Evolutionary conservation across 2,113 vertebrate genomes (phyloP), one percentile per base, ranked within the genome.

Genomic region (Malurus elegans): DNA sequence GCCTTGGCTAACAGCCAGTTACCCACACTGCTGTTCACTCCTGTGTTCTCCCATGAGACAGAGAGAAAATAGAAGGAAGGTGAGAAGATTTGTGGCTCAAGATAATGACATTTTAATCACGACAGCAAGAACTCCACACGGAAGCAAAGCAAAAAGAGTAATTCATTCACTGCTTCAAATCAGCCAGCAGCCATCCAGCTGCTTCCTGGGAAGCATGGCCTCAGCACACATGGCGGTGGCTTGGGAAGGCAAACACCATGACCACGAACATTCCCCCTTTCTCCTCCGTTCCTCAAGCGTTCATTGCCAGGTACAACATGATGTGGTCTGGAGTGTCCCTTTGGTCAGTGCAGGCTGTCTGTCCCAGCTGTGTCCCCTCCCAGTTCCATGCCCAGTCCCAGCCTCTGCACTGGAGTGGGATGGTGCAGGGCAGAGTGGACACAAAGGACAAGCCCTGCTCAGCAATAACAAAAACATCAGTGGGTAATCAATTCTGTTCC

Each of bases 261-360:
- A 54, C 57, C 16, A 8, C 20, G 44, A 58, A 32, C 1, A 8
- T 54, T 18, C 12, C 6, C 13, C 2, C 21, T 82, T 76, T 40
- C 58, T 86, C 10, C n/a, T 69, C 21, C 18, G 0, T 36, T 86
- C 67, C 40, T 38, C 69, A 18, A 44, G 29, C 0, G 0, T 31
- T 62, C 13, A 9, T 25, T 73, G 54, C 87, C 1, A 3, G 60
- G 34, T 36, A 13, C n/a, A 36, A 19, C 5, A 2, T n/a, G 13
- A 1, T 3, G 20, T 28, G 23, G 12, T n/a, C 47, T 70, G 47
- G 29, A 73, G 36, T 47, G 42, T 36, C 11, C 28, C 32, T 65
- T 62, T n/a, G 60, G 60, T 61, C 26, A 45, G 34, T 86, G 79
- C 24, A 45, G 11, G 19, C 29, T 31, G 48, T n/a, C 69, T 45